Evolutionary conservation across 2,888 invertebrate genomes (phyloP).

Genomic region (Drymonia ruficornis): DNA sequence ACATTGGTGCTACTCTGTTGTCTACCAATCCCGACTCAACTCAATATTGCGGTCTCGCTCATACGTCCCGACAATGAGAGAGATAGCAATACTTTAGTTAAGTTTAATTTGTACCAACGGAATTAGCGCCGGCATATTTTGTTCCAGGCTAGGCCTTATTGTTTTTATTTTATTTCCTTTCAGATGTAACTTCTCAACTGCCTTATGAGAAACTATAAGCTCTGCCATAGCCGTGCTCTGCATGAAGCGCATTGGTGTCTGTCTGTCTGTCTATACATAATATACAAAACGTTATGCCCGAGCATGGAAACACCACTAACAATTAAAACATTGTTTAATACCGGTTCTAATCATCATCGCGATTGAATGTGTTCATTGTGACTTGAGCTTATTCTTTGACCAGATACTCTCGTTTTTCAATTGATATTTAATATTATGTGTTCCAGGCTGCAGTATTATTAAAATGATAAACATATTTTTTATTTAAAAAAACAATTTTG

Average conservation of each 20-base stretch:
- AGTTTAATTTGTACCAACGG: no score
- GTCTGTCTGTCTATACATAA: conserved; percentile 58
- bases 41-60: no score
- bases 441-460: no score
- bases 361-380: conserved; percentile 6
- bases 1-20: no score
- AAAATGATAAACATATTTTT: no score
- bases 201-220: conserved; percentile 96
- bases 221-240: conserved; percentile 81
- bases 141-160: conserved; percentile 41
- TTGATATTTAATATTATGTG: neutral
- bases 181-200: conserved; percentile 96
- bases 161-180: conserved; percentile 85
- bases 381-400: conserved; percentile 15
- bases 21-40: no score
- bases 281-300: conserved; percentile 53
- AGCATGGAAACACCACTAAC: conserved; percentile 69
- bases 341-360: neutral
- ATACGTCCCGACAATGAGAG: no score
- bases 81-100: no score
- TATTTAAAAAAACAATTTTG: no score
- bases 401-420: neutral
- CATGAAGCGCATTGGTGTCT: conserved; percentile 79
- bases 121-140: no score
- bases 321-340: conserved; percentile 28